A percentile compares a stretch with the other conserved stretches of the same genome.
Conservation (phyloP, 1,140 invertebrate species). For the silkworm (Bombyx mori) region ASM3026992v2 NC_085110.1:7936001-7936500, state of each 20-base stretch:
- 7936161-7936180: slow-evolving; percentile 27
- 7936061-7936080: slow-evolving; percentile 17
- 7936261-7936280: slow-evolving; percentile 16
- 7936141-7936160: slow-evolving; percentile 37
- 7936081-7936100: slow-evolving; percentile 36
- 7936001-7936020: too few species aligned
- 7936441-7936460: too few species aligned
- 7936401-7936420: too few species aligned
- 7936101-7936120: slow-evolving; percentile 45
- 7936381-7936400: too few species aligned
- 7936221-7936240: slow-evolving; percentile 31
- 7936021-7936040: too few species aligned
- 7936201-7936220: slow-evolving; percentile 44
- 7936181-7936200: slow-evolving; percentile 38
- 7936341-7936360: too few species aligned
- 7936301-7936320: neutral
- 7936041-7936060: too few species aligned
- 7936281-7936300: slow-evolving; percentile 1
- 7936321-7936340: too few species aligned
- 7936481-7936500: too few species aligned
- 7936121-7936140: slow-evolving; percentile 37
- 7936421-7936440: too few species aligned
- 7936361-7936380: too few species aligned
- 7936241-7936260: slow-evolving; percentile 23
- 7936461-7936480: too few species aligned